Evolutionary conservation across 2,888 invertebrate species (phyloP).

Genomic region (Torymus aiolomorphi): DNA sequence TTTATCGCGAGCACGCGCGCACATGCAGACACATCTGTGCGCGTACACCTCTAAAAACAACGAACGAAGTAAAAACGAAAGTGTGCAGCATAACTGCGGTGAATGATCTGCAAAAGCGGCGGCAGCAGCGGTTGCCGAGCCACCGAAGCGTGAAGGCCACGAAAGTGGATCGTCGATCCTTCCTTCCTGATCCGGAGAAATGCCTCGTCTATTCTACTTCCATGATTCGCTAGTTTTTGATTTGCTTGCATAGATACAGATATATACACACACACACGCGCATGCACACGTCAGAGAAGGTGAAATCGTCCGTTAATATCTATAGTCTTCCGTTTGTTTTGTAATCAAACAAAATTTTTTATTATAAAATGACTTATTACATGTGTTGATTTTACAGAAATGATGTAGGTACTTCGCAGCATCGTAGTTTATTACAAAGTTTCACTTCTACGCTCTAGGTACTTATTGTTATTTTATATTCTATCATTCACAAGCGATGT

Average conservation of each 20-base stretch:
- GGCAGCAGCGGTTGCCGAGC: neutral
- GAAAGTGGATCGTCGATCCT: constrained; percentile 66
- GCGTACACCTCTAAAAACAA: constrained; percentile 17
- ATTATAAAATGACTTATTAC: constrained; percentile 43
- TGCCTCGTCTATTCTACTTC: constrained; percentile 51
- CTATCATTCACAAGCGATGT: constrained; percentile 20
- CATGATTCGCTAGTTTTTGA: neutral
- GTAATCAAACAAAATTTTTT: constrained; percentile 35
- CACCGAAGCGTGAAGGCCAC: constrained; percentile 69
- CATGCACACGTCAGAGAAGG: constrained; percentile 3
- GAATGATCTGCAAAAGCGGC: neutral
- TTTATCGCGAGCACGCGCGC: neutral
- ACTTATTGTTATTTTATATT: constrained; percentile 32
- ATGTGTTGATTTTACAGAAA: constrained; percentile 38
- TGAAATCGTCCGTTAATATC: constrained; percentile 49
- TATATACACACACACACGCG: neutral
- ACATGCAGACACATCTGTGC: too few relatives aligned
- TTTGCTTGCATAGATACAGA: neutral
- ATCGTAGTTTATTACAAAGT: constrained; percentile 35
- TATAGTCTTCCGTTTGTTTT: constrained; percentile 25
- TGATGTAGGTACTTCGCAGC: neutral
- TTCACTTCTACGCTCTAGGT: constrained; percentile 40
- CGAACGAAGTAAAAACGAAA: constrained; percentile 50
- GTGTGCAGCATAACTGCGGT: constrained; percentile 22
- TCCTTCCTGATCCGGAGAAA: constrained; percentile 71